phyloP scores from a whole-genome alignment of 2,113 vertebrate species.

The Barnardius zonarius region DNA sequence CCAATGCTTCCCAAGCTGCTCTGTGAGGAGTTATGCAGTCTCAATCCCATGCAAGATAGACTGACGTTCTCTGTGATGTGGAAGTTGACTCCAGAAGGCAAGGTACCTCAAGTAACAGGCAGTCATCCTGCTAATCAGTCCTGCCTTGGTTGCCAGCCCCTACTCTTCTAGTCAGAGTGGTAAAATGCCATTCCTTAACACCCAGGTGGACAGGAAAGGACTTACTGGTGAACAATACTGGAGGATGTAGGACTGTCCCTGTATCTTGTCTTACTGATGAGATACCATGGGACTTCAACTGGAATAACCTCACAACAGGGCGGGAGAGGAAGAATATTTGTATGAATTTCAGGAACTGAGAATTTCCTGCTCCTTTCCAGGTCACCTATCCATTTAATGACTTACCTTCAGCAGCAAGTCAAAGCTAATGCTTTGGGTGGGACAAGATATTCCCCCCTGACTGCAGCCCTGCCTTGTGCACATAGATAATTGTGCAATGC shows the following conservation, averaged over 20 bases:
- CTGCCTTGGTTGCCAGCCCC: fast-evolving
- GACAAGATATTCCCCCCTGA: neutral
- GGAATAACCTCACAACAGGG: neutral
- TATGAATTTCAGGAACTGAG: neutral
- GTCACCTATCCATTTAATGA: neutral
- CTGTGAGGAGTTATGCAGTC: conserved; percentile 95
- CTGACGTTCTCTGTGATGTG: conserved; percentile 96
- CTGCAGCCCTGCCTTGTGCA: neutral
- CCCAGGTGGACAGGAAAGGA: neutral
- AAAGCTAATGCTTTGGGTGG: neutral
- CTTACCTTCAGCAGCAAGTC: neutral
- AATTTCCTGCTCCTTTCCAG: neutral
- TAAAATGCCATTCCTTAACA: neutral
- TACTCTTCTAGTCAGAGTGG: neutral
- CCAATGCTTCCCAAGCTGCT: conserved; percentile 94
- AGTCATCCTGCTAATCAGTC: neutral
- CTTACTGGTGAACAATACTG: neutral
- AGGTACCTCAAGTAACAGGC: conserved; percentile 73
- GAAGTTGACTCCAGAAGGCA: conserved; percentile 88
- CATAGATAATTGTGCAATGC: neutral
- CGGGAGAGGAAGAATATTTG: neutral
- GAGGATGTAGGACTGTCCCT: neutral
- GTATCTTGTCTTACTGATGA: neutral
- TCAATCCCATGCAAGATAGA: conserved; percentile 90
- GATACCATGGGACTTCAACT: neutral